Percentiles rank a stretch among this genome's conserved stretches.
Conservation (phyloP, 2,797 vertebrate species). For the Etheostoma nigrum region DNA sequence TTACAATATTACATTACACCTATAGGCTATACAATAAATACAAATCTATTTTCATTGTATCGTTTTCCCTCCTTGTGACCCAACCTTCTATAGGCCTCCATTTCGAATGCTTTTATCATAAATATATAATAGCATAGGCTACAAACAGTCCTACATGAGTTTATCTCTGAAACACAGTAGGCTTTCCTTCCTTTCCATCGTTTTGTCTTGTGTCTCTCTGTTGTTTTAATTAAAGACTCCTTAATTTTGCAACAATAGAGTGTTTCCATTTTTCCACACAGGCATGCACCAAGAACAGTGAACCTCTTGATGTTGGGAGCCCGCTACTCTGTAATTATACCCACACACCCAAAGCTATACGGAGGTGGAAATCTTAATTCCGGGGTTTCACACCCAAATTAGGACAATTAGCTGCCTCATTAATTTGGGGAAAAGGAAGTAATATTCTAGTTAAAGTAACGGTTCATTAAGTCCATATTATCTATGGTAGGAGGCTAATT, state of each 20-base stretch:
- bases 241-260: slow-evolving; percentile 63
- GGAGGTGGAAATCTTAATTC: slow-evolving; percentile 76
- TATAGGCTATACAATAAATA: background rate
- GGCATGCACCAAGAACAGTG: slow-evolving; percentile 66
- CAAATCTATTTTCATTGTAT: background rate
- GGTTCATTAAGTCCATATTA: slow-evolving; percentile 80
- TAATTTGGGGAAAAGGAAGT: slow-evolving; percentile 82
- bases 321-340: slow-evolving; percentile 80
- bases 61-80: background rate
- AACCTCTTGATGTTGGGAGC: slow-evolving; percentile 75
- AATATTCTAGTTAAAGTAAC: slow-evolving; percentile 76
- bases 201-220: slow-evolving; percentile 42
- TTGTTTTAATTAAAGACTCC: slow-evolving; percentile 79
- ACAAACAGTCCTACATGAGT: background rate
- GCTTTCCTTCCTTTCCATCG: background rate
- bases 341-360: slow-evolving; percentile 74
- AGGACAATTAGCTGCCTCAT: slow-evolving; percentile 84
- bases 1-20: too few species aligned
- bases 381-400: slow-evolving; percentile 79
- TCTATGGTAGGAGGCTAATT: slow-evolving; percentile 67
- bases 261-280: slow-evolving; percentile 71
- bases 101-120: background rate
- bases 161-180: background rate
- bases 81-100: too few species aligned
- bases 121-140: background rate